phyloP scores from a whole-genome alignment of 2,797 vertebrate species.

The Peromyscus attwateri region DNA sequence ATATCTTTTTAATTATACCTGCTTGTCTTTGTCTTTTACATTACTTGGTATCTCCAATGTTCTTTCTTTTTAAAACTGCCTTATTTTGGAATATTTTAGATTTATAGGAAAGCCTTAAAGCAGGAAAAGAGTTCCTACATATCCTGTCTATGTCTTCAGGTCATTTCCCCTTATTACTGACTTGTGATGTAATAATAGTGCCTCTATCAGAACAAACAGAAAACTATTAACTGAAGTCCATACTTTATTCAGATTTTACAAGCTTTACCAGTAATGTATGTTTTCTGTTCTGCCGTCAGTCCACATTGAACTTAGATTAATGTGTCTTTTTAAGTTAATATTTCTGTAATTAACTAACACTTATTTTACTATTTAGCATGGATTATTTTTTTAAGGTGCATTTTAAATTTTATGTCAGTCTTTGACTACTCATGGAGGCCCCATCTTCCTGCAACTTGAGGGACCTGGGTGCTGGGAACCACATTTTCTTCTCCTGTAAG shows the following conservation, averaged over 20 bases:
- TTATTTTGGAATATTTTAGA: slow-evolving; percentile 49
- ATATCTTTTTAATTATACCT: slow-evolving; percentile 55
- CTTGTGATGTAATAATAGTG: background rate
- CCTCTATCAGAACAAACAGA: slow-evolving; percentile 17
- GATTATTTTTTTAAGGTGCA: background rate
- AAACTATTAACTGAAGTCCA: slow-evolving; percentile 12
- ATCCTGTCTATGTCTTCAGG: background rate
- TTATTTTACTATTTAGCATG: slow-evolving; percentile 52
- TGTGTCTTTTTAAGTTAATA: slow-evolving; percentile 37
- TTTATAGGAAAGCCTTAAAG: background rate
- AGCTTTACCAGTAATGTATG: background rate
- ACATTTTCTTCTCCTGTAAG: background rate
- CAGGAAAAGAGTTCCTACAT: background rate
- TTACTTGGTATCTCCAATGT: slow-evolving; percentile 1
- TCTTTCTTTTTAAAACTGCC: background rate
- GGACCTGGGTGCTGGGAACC: background rate
- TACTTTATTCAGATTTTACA: slow-evolving; percentile 13
- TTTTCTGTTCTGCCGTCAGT: slow-evolving; percentile 43
- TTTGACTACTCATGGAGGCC: background rate
- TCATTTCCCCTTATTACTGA: background rate
- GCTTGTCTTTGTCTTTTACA: slow-evolving; percentile 32
- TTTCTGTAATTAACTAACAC: slow-evolving; percentile 12
- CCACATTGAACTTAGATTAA: background rate
- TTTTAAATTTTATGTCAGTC: background rate
- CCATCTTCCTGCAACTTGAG: background rate